These are phyloP conservation scores for Grammomys surdaster DNA, from an alignment of 2,113 vertebrate genomes.

Conservation along the genomic window DNA sequence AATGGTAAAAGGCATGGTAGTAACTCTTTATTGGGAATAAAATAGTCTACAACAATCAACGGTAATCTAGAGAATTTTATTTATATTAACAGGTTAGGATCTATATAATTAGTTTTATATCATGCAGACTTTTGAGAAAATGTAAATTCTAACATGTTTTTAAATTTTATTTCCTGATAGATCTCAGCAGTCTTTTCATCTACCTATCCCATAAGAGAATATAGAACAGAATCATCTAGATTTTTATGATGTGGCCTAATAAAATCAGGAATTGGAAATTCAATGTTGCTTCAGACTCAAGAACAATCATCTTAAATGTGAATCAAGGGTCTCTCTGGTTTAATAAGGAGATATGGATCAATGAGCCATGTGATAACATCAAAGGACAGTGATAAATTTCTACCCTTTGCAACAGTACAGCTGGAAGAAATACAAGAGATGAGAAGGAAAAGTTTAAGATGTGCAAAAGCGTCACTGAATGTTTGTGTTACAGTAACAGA, in stretches of 20 bases:
- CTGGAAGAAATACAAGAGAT: not conserved
- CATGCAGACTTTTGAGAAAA: not conserved
- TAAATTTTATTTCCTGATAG: not conserved
- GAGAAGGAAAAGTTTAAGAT: not conserved
- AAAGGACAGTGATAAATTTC: slow-evolving; percentile 38
- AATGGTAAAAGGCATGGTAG: too few species aligned
- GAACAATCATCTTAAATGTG: not conserved
- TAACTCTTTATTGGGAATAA: too few species aligned
- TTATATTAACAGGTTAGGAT: not conserved
- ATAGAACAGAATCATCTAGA: not conserved
- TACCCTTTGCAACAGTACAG: not conserved
- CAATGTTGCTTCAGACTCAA: not conserved
- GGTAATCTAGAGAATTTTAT: not conserved
- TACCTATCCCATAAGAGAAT: not conserved
- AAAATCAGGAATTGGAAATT: not conserved
- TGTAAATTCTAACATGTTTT: not conserved
- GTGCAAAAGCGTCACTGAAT: not conserved
- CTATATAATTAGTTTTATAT: not conserved
- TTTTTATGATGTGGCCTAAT: not conserved
- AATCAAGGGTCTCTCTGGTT: not conserved
- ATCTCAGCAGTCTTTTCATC: not conserved
- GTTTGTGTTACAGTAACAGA: not conserved
- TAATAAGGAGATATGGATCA: not conserved
- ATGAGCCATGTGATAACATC: not conserved
- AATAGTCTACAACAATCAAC: not conserved